phyloP scores from a whole-genome alignment of 2,797 vertebrate species.

The Sebastes iracundus region DNA sequence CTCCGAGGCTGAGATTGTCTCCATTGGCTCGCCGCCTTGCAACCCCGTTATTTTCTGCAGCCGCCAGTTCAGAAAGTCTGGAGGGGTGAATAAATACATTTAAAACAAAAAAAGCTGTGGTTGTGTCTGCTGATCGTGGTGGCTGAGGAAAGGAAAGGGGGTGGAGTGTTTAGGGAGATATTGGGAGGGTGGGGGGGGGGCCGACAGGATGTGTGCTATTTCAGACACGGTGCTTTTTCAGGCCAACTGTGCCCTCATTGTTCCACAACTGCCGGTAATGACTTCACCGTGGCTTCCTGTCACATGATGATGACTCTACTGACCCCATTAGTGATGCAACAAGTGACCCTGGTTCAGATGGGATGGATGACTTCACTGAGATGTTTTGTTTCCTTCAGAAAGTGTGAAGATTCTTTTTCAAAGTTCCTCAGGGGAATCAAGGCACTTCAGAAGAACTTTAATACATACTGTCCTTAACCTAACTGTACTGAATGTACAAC shows the following conservation, averaged over 20 bases:
- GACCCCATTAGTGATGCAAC: conserved; percentile 47
- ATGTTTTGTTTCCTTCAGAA: conserved; percentile 23
- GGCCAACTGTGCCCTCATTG: conserved; percentile 69
- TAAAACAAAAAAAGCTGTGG: neutral
- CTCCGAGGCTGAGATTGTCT: conserved; percentile 41
- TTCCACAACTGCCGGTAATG: conserved; percentile 63
- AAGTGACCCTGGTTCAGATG: conserved; percentile 18
- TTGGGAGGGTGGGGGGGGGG: neutral
- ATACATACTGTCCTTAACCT: neutral
- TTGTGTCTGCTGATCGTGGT: conserved; percentile 11
- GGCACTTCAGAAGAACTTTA: neutral
- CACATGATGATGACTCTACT: conserved; percentile 50
- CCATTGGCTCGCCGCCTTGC: conserved; percentile 22
- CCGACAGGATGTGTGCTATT: conserved; percentile 66
- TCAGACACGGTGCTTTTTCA: conserved; percentile 50
- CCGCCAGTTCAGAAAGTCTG: conserved; percentile 11
- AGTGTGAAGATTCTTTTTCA: neutral
- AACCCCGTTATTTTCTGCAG: conserved; percentile 61
- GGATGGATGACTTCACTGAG: conserved; percentile 5
- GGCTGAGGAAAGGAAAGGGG: neutral
- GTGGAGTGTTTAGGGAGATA: neutral
- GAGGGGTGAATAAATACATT: neutral
- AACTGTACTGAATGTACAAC: neutral
- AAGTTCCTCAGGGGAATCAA: neutral
- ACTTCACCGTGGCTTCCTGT: conserved; percentile 70